Base-by-base conservation (phyloP, 1,140 invertebrate genomes). In the Hestina assimilis region DNA sequence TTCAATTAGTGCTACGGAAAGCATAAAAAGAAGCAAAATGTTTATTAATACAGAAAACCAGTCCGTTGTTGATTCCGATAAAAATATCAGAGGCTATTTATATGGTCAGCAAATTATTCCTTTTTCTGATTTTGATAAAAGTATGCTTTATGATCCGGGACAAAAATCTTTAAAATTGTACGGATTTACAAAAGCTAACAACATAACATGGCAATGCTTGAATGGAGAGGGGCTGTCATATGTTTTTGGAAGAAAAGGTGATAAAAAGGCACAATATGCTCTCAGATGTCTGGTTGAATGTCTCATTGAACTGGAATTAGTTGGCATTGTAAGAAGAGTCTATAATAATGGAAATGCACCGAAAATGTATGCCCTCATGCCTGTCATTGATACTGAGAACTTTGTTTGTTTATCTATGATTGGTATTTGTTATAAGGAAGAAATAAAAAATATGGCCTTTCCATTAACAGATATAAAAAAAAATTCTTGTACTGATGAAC, bases 361-460 rank as follows among this genome's bases (percentile, higher is more conserved):
- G 5, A 82, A 78, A 66, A 89, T 89, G 87, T 81, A 67, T 73
- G 87, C 64, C 21, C 63, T 89, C 3, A 81, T 88, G 64, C 89
- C 89, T 50, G 74, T 89, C 1, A 78, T 89, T 51, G 85, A 89
- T 59, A 59, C 62, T 19, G 63, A 79, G 29, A 72, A 80, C 35
- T 80, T 63, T 62, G 53, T 85, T 9, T 89, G 83, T 52, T 63
- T 89, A 4, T 88, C 87, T 20, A 80, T 89, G 78, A 53, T 71
- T 48, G 70, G 48, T 20, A 61, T 89, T 20, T 81, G 79, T 61
- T 89, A 61, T 43, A 89, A 87, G 65, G 87, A 89, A 54, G 80
- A 89, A 51, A 84, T 89, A 35, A 89, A 87, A 58, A 66, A 80
- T 54, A 87, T 89, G 79, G 60, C 73, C 24, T 89, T 89, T 48